These are phyloP conservation scores for Alosa alosa DNA, from an alignment of 2,113 vertebrate genomes.

Conservation along the genomic window DNA sequence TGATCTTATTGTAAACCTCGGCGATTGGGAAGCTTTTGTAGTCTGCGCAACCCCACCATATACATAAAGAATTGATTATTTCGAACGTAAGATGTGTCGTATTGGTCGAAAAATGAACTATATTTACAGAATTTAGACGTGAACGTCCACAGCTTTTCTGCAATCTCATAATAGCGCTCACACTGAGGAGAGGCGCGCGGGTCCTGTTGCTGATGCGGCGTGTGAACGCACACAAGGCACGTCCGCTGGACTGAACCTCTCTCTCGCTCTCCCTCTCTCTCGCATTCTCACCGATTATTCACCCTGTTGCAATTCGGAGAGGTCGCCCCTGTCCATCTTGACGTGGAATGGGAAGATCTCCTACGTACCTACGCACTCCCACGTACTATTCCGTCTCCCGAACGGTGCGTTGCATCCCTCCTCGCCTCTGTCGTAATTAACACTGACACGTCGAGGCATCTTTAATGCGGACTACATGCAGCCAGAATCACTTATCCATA, in stretches of 20 bases:
- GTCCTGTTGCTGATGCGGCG: slow-evolving; percentile 47
- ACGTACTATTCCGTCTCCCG: neutral
- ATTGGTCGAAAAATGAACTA: neutral
- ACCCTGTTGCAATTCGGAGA: slow-evolving; percentile 66
- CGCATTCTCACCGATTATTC: slow-evolving; percentile 43
- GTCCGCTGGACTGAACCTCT: slow-evolving; percentile 59
- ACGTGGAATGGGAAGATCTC: neutral
- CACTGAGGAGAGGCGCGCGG: slow-evolving; percentile 1
- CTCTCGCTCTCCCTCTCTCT: neutral
- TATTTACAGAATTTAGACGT: neutral
- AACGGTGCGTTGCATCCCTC: slow-evolving; percentile 32
- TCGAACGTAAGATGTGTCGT: neutral
- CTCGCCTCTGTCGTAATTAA: slow-evolving; percentile 54
- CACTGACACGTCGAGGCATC: slow-evolving; percentile 40
- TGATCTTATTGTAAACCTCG: slow-evolving; percentile 3
- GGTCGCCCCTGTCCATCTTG: slow-evolving; percentile 26
- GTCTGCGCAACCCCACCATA: slow-evolving; percentile 5
- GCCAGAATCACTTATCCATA: slow-evolving; percentile 39
- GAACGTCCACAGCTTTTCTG: neutral
- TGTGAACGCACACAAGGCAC: slow-evolving; percentile 58
- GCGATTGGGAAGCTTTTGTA: slow-evolving; percentile 5
- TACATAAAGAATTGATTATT: neutral
- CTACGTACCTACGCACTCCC: slow-evolving; percentile 11
- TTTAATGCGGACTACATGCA: slow-evolving; percentile 41
- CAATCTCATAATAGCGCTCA: slow-evolving; percentile 12